Conservation (phyloP, 2,888 invertebrate species). For the Drosophila quinaria region DNA sequence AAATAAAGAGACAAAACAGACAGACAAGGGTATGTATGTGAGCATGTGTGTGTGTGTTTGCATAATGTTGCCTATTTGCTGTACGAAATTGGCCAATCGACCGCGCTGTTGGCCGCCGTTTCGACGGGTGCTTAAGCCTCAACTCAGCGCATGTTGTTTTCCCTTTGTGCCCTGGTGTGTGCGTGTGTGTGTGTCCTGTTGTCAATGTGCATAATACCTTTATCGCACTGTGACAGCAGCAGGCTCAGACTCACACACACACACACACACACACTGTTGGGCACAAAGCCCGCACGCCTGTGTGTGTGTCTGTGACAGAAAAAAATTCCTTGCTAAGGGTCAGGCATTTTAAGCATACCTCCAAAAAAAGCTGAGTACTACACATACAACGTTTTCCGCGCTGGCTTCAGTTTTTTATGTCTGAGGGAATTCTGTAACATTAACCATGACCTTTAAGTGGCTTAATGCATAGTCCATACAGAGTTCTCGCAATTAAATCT, state of each 20-base stretch:
- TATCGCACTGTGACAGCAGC: constrained; percentile 69
- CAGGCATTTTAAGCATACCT: constrained; percentile 51
- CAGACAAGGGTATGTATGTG: not conserved
- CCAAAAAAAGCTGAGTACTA: constrained; percentile 43
- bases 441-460: not conserved
- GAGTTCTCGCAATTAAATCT: not conserved
- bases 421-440: not conserved
- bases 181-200: constrained; percentile 47
- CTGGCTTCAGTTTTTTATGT: not conserved
- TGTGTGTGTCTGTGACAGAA: constrained; percentile 10
- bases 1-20: not conserved
- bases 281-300: constrained; percentile 7
- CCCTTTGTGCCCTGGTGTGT: not conserved
- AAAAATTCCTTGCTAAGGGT: constrained; percentile 38
- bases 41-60: constrained; percentile 10
- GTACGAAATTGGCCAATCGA: constrained; percentile 71
- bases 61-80: constrained; percentile 66
- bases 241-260: constrained; percentile 29
- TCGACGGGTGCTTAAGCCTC: constrained; percentile 39
- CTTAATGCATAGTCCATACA: not conserved
- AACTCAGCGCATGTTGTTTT: not conserved
- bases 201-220: constrained; percentile 79
- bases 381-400: constrained; percentile 22
- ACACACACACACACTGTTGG: constrained; percentile 14
- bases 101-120: constrained; percentile 41